phyloP scores from a whole-genome alignment of 2,888 invertebrate genomes.

The Crepidodera aurea region DNA sequence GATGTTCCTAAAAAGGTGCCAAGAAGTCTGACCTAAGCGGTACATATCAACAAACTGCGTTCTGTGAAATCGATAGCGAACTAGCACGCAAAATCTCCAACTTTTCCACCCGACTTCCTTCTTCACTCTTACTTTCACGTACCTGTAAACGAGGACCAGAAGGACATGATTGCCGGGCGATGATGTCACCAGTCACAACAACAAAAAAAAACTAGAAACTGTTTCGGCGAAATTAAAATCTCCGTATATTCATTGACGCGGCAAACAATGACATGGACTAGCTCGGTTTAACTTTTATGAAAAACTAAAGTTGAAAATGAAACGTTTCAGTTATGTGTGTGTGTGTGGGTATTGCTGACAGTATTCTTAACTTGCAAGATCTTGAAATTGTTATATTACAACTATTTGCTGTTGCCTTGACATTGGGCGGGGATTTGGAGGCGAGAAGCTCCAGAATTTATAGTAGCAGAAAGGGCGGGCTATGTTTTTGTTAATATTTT shows the following conservation, averaged over 20 bases:
- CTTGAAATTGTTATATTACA: background rate
- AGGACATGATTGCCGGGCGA: slow-evolving; percentile 16
- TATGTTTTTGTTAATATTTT: background rate
- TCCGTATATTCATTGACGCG: background rate
- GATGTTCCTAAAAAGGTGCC: slow-evolving; percentile 33
- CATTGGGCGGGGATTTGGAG: slow-evolving; percentile 3
- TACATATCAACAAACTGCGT: slow-evolving; percentile 24
- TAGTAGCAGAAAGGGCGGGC: background rate
- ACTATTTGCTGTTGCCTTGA: slow-evolving; percentile 1
- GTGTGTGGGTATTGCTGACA: slow-evolving; percentile 5
- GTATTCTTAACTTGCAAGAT: slow-evolving; percentile 8
- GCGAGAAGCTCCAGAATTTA: background rate
- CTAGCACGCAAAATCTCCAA: slow-evolving; percentile 25
- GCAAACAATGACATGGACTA: background rate
- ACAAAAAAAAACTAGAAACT: slow-evolving; percentile 4
- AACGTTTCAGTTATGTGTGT: background rate
- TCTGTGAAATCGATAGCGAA: slow-evolving; percentile 28
- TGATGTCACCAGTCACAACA: background rate
- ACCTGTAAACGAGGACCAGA: slow-evolving; percentile 27
- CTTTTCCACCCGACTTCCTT: background rate
- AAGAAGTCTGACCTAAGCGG: slow-evolving; percentile 32
- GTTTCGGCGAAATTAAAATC: slow-evolving; percentile 1
- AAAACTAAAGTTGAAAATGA: background rate
- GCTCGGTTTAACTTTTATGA: background rate
- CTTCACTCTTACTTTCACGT: slow-evolving; percentile 2